Evolutionary conservation across 2,113 vertebrate genomes (phyloP), one percentile per base, ranked within the genome.

Genomic region (Oceanodroma tethys): DNA sequence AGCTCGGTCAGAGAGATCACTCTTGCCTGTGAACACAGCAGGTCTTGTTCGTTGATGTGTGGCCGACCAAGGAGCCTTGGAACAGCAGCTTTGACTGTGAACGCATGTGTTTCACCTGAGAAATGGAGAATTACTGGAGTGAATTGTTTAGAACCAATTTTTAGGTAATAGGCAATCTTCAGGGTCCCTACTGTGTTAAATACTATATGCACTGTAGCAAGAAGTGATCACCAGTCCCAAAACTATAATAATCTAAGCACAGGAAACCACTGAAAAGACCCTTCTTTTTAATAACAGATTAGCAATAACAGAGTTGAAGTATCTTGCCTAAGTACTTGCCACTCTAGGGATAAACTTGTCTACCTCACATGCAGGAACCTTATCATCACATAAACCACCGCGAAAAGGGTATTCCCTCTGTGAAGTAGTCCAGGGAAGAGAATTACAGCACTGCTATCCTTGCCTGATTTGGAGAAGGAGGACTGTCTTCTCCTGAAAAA

Each of bases 341-440:
- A 11, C n/a, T 58, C 22, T 16, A 32, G 19, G 27, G 26, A 47
- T 36, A 56, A 93, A 72, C 12, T 45, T 3, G 1, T 38, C 29
- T 86, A 40, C 19, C 32, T 82, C 1, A 0, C 34, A 47, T 42
- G 11, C 7, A 45, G 36, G 59, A 90, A 53, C 13, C 9, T 81
- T 38, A 63, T 65, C 19, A 53, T n/a, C 18, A 50, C 5, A 82
- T 10, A 85, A 79, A 71, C 1, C 18, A 58, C 5, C 0, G 0
- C 0, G 1, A 55, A n/a, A 83, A 48, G 7, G 9, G 13, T 48
- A 2, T 30, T 93, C 5, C 7, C 15, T 81, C 26, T 52, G 13
- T 47, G 48, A 65, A 76, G 29, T 32, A n/a, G 13, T 26, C 13
- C 16, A 15, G 12, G 8, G 17, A 84, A 65, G 16, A 86, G 32